These are phyloP conservation scores for Schlechtendalia chinensis DNA, from an alignment of 1,140 invertebrate genomes.

Conservation along the genomic window DNA sequence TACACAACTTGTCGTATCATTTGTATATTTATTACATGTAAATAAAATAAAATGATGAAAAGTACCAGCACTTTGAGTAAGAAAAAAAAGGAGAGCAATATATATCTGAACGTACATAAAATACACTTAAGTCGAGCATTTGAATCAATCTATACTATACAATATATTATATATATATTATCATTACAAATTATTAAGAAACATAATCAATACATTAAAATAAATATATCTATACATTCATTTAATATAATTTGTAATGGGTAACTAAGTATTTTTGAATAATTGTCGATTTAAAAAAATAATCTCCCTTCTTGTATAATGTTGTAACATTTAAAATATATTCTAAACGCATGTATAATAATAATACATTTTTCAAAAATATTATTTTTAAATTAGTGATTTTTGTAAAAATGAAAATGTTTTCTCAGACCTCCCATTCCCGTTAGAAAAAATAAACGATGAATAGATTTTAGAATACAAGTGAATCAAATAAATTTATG, in stretches of 20 bases:
- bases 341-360: too few relatives aligned
- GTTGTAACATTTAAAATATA: background rate
- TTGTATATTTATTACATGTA: background rate
- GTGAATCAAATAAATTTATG: background rate
- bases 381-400: background rate
- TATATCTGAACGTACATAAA: background rate
- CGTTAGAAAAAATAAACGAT: background rate
- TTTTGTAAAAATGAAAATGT: too few relatives aligned
- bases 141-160: background rate
- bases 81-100: background rate
- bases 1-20: too few relatives aligned
- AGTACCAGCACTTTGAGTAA: background rate
- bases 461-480: background rate
- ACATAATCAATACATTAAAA: background rate
- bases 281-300: slow-evolving; percentile 26
- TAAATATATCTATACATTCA: slow-evolving; percentile 1
- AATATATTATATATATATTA: too few relatives aligned
- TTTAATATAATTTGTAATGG: background rate
- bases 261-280: slow-evolving; percentile 32
- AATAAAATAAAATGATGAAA: slow-evolving; percentile 13
- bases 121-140: background rate
- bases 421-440: background rate
- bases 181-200: background rate
- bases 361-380: background rate
- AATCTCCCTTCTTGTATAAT: background rate